These are phyloP conservation scores for Equus quagga DNA, from an alignment of 2,113 vertebrate species.

Conservation along the genomic window DNA sequence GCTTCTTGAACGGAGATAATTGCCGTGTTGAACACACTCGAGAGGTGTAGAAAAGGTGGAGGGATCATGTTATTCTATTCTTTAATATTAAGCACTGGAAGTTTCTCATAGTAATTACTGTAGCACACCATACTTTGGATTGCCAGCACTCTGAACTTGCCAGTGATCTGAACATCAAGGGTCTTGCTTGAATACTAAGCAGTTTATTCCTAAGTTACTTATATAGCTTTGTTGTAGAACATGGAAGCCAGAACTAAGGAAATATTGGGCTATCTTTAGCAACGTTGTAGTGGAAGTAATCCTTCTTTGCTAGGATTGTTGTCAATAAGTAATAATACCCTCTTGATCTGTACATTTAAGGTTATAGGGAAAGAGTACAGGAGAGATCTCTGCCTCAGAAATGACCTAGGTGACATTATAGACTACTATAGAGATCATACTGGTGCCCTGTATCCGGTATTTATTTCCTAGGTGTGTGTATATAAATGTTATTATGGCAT, in stretches of 20 bases:
- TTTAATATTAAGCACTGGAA: constrained; percentile 55
- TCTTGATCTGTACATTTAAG: not conserved
- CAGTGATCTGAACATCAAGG: constrained; percentile 51
- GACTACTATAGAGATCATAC: not conserved
- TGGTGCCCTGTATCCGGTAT: not conserved
- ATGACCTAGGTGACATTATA: not conserved
- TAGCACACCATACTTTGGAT: constrained; percentile 45
- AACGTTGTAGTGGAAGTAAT: not conserved
- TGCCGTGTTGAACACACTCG: constrained; percentile 70
- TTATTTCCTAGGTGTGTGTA: not conserved
- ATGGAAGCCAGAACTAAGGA: constrained; percentile 13
- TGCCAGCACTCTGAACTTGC: constrained; percentile 62
- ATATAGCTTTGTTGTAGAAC: not conserved
- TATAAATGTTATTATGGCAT: not conserved
- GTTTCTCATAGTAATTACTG: constrained; percentile 65
- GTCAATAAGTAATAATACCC: not conserved
- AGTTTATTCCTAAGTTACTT: constrained; percentile 56
- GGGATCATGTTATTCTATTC: constrained; percentile 62
- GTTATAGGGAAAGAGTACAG: not conserved
- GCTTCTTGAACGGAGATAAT: constrained; percentile 68
- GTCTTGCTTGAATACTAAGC: constrained; percentile 56
- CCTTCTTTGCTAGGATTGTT: not conserved
- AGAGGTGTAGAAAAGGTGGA: constrained; percentile 66
- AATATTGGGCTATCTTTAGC: not conserved
- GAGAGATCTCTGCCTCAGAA: not conserved